Base-by-base conservation (phyloP, 2,888 invertebrate species). In the Thecocarcelia acutangulata region DNA sequence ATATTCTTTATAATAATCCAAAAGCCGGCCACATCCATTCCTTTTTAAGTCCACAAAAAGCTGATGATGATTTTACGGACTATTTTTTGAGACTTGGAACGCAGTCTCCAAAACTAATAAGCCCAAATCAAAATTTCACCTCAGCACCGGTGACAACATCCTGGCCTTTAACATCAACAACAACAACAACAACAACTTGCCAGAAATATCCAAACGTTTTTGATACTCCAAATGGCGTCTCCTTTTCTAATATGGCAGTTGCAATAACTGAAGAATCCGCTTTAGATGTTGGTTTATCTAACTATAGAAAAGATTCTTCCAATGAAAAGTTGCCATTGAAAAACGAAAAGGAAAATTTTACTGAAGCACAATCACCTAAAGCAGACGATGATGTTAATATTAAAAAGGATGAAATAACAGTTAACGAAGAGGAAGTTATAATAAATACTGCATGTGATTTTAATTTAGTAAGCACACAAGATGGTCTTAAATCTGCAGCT, bases 211-310 rank as follows among this genome's bases (percentile, higher is more conserved):
- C 13, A 46, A 66, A 52, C 12, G 12, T 3, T 4, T 19, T 68
- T 76, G 33, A 3, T 0, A 12, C 19, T 3, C 28, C 68, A 68
- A 68, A 75, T 75, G 75, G 68, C 75, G 28, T 33, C 37, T 59
- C 44, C 13, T 76, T 44, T 24, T n/a, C 54, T 46, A 44, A 21
- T 13, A 76, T 76, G 76, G 68, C 76, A 76, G 76, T 76, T 69
- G 21, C 76, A 54, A 40, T 61, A 76, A 76, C 59, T 69, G 76
- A 76, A 52, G 76, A 76, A 6, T 69, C 69, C 37, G 37, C 33
- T 24, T 44, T 75, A 50, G 33, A 52, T 50, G 50, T 50, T 28
- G 48, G 48, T 1, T 40, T 66, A 28, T 12, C 19, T 42, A 76
- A 28, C 11, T 76, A 54, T 28, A 52, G 52, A 24, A 61, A 76